phyloP scores from a whole-genome alignment of 2,888 invertebrate genomes.

The Sipunculus nudus region DNA sequence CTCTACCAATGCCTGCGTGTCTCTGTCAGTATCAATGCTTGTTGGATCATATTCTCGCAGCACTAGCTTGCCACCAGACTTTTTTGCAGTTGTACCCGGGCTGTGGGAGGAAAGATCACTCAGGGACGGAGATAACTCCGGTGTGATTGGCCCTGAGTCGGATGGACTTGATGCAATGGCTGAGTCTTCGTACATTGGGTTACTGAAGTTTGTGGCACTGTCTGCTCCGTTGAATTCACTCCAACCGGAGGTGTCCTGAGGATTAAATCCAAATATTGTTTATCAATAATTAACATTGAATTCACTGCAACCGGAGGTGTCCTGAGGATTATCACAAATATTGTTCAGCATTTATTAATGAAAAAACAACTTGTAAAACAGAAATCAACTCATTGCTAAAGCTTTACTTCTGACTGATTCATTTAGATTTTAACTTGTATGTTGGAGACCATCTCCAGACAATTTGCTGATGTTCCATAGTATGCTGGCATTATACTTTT shows the following conservation, averaged over 20 bases:
- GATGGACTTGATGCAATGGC: too few species aligned
- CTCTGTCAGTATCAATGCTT: constrained; percentile 10
- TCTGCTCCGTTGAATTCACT: constrained; percentile 15
- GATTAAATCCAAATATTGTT: not conserved
- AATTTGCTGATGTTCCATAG: too few species aligned
- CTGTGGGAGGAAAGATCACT: not conserved
- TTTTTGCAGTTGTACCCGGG: not conserved
- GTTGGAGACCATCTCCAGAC: not conserved
- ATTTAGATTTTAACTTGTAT: not conserved
- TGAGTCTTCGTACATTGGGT: constrained; percentile 56
- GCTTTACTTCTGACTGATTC: too few species aligned
- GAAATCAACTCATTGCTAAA: too few species aligned
- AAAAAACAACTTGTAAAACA: too few species aligned
- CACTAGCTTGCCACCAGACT: too few species aligned
- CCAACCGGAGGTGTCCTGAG: not conserved
- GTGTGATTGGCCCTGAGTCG: not conserved
- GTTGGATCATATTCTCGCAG: constrained; percentile 15
- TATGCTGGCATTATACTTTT: too few species aligned
- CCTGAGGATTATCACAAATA: too few species aligned
- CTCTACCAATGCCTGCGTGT: constrained; percentile 19
- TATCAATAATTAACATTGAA: not conserved
- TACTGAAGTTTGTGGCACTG: constrained; percentile 52
- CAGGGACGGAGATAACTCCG: not conserved
- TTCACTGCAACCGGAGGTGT: too few species aligned
- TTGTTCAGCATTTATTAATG: too few species aligned